Conservation (phyloP, 2,797 vertebrate species). For the Knipowitschia caucasica region DNA sequence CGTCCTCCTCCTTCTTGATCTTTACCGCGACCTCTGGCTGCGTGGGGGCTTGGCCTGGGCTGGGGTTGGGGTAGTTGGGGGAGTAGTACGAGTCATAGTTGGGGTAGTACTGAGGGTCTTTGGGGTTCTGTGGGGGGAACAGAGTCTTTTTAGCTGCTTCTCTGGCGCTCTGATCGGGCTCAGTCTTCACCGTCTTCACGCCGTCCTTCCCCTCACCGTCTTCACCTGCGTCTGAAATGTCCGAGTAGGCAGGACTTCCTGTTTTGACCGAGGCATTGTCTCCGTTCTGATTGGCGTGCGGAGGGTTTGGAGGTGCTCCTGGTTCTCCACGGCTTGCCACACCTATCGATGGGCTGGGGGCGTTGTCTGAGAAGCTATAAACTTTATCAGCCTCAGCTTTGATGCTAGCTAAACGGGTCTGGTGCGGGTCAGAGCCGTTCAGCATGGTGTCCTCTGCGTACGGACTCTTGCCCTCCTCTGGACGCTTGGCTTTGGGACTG, state of each 20-base stretch:
- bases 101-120: conserved; percentile 91
- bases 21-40: conserved; percentile 84
- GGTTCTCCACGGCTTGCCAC: conserved; percentile 87
- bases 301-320: conserved; percentile 84
- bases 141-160: conserved; percentile 94
- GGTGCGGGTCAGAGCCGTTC: conserved; percentile 92
- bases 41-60: conserved; percentile 78
- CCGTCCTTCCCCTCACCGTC: conserved; percentile 94
- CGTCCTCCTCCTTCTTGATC: conserved; percentile 92
- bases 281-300: conserved; percentile 92
- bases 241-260: conserved; percentile 95
- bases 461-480: conserved; percentile 88
- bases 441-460: conserved; percentile 87
- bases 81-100: conserved; percentile 94
- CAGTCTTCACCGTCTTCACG: conserved; percentile 85
- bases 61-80: conserved; percentile 89
- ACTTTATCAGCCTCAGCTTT: conserved; percentile 98
- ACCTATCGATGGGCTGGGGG: conserved; percentile 94
- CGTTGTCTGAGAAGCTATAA: conserved; percentile 97
- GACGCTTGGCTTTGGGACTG: conserved; percentile 84
- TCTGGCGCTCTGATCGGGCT: conserved; percentile 86
- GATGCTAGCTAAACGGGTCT: conserved; percentile 96
- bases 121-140: conserved; percentile 86
- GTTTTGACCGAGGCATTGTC: conserved; percentile 96
- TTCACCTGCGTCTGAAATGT: conserved; percentile 97